Base-by-base conservation (phyloP, 2,113 vertebrate genomes). In the Gavia stellata region DNA sequence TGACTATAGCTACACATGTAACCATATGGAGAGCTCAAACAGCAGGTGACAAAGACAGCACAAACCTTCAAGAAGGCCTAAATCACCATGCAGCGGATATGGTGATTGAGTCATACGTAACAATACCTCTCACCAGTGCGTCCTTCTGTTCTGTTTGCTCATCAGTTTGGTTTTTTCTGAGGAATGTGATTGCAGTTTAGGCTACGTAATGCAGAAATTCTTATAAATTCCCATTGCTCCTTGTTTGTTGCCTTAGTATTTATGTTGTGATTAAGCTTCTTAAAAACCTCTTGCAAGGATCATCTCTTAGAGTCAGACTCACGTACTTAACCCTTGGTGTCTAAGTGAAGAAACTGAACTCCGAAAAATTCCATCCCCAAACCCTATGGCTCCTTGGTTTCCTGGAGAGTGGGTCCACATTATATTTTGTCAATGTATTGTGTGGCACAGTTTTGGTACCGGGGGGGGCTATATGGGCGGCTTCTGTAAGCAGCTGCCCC, bases 21-120 rank as follows among this genome's bases (percentile, higher is more conserved):
- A 49, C 44, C 53, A 74, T 61, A 88, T 19, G 61, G 49, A 80
- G 86, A 74, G 38, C 59, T 96, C 95, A 95, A 97, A 93, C 14
- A 81, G 59, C 79, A 31, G 53, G 16, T 83, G 59, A 71, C 33
- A 96, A 97, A 96, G 75, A 89, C 63, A 96, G 87, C 36, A 94
- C 36, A 79, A 68, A 92, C 40, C 49, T 94, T 88, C 47, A 9
- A 92, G 83, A 96, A 92, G 45, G 66, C 18, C 62, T 80, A 78
- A 91, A 91, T 96, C 84, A 74, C 65, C 79, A 66, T 49, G 66
- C 29, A 86, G 67, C 19, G 7, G 50, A 74, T 75, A 75, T 5
- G 85, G 84, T 4, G 7, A n/a, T 40, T 10, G 14, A 73, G 65
- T 92, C 28, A 24, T 42, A 50, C 3, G 1, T 67, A n/a, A 44